A percentile compares a stretch with the other conserved stretches of the same genome.
These are phyloP conservation scores for Caenorhabditis sp. DNA, from an alignment of 2,888 invertebrate species.

Conservation along the genomic window DNA sequence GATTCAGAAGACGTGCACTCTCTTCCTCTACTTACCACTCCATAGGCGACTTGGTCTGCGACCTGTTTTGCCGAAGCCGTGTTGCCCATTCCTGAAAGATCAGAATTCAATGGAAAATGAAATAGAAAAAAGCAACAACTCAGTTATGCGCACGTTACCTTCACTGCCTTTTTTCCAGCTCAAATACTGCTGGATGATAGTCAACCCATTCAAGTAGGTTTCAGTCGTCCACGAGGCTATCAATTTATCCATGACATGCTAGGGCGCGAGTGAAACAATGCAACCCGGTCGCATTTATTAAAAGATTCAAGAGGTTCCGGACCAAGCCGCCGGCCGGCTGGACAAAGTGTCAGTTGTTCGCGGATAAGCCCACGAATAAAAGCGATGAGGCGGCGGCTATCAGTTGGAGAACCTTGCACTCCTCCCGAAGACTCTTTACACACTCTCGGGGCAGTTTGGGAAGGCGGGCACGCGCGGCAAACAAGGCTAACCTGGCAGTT, in stretches of 20 bases:
- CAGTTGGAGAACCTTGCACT: not conserved
- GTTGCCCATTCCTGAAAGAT: conserved; percentile 49
- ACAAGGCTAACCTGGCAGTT: conserved; percentile 18
- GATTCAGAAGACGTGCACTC: not conserved
- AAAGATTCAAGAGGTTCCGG: conserved; percentile 2
- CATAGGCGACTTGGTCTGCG: conserved; percentile 54
- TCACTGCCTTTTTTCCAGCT: conserved; percentile 41
- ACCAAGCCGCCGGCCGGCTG: not conserved
- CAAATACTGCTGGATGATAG: conserved; percentile 32
- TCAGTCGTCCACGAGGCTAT: conserved; percentile 44
- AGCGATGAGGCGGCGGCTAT: not conserved
- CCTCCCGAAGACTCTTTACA: not conserved
- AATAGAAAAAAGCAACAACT: no score
- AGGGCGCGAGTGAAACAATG: conserved; percentile 10
- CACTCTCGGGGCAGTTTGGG: conserved; percentile 2
- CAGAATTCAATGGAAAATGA: not conserved
- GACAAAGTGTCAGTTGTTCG: conserved; percentile 28
- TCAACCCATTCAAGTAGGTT: conserved; percentile 43
- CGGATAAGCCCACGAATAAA: not conserved
- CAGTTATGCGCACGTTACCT: conserved; percentile 7
- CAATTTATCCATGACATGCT: conserved; percentile 45
- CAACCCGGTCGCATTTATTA: conserved; percentile 11
- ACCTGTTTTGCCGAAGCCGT: conserved; percentile 45
- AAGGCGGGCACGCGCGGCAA: not conserved
- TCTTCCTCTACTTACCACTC: conserved; percentile 56